Evolutionary conservation across 1,140 invertebrate species (phyloP).

Genomic region (Tribolium madens): DNA sequence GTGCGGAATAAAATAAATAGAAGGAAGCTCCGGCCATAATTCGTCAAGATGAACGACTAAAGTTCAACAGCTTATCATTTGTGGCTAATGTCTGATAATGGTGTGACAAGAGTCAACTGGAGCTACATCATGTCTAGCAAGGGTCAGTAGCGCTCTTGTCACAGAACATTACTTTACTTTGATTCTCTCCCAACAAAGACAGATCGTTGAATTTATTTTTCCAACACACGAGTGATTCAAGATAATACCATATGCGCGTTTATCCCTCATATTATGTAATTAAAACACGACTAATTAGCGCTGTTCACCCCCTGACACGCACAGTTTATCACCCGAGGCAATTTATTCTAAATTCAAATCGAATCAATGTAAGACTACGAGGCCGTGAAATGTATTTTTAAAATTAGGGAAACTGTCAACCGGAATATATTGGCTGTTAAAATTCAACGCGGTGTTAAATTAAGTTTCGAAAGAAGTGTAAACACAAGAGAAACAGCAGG

Average conservation of each 20-base stretch:
- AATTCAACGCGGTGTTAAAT: conserved; percentile 34
- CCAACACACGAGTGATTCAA: conserved; percentile 2
- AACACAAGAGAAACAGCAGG: conserved; percentile 34
- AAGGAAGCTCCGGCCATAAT: conserved; percentile 36
- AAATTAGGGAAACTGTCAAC: conserved; percentile 30
- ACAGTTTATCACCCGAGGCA: conserved; percentile 27
- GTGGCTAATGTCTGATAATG: conserved; percentile 37
- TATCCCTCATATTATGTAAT: conserved; percentile 24
- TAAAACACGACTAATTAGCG: conserved; percentile 30
- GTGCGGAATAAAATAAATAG: conserved; percentile 36
- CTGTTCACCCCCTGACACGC: conserved; percentile 33
- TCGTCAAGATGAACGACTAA: conserved; percentile 34
- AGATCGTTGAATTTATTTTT: conserved; percentile 13
- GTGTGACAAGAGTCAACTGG: conserved; percentile 31
- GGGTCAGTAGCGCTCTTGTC: conserved; percentile 33
- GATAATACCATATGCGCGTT: conserved; percentile 16
- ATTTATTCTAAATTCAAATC: conserved; percentile 19
- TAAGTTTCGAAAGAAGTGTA: conserved; percentile 36
- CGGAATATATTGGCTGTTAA: conserved; percentile 28
- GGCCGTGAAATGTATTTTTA: conserved; percentile 29
- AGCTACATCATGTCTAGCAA: conserved; percentile 38
- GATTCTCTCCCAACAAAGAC: conserved; percentile 28
- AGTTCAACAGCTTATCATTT: conserved; percentile 37
- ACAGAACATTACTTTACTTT: conserved; percentile 36
- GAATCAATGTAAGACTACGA: conserved; percentile 13